Evolutionary conservation across 2,113 vertebrate genomes (phyloP).

Genomic region (Trematocara macrostoma): DNA sequence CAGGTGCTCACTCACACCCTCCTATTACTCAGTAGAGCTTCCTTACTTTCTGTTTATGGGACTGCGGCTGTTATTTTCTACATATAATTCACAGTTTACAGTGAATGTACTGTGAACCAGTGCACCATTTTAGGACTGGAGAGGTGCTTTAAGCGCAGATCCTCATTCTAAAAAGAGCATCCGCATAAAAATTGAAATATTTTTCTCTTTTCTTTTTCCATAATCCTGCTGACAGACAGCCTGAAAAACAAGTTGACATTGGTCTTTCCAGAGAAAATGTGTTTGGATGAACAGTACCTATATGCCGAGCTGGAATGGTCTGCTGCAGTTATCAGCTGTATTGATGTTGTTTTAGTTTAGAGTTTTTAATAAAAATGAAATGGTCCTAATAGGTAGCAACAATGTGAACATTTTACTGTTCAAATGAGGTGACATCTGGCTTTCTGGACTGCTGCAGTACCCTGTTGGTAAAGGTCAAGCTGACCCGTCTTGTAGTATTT

Average conservation of each 20-base stretch:
- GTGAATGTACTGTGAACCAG: neutral
- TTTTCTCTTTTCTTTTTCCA: neutral
- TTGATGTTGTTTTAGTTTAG: neutral
- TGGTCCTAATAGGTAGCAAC: neutral
- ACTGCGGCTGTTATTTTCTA: neutral
- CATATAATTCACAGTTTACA: neutral
- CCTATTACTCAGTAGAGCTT: conserved; percentile 15
- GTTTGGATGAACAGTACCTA: neutral
- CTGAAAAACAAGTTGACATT: neutral
- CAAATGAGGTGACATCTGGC: neutral
- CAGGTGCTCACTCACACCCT: conserved; percentile 28
- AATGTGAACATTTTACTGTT: neutral
- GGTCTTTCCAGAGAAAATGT: neutral
- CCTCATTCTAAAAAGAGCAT: neutral
- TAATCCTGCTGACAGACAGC: neutral
- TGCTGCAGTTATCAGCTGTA: neutral
- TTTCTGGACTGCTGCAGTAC: neutral
- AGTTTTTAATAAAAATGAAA: neutral
- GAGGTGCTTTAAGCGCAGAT: neutral
- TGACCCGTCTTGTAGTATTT: neutral
- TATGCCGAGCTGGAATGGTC: neutral
- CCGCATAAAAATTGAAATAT: neutral
- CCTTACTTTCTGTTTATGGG: conserved; percentile 6
- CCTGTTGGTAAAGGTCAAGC: neutral
- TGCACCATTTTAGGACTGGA: neutral